Conservation (phyloP, 2,888 invertebrate species). For the Phorcus lineatus region DNA sequence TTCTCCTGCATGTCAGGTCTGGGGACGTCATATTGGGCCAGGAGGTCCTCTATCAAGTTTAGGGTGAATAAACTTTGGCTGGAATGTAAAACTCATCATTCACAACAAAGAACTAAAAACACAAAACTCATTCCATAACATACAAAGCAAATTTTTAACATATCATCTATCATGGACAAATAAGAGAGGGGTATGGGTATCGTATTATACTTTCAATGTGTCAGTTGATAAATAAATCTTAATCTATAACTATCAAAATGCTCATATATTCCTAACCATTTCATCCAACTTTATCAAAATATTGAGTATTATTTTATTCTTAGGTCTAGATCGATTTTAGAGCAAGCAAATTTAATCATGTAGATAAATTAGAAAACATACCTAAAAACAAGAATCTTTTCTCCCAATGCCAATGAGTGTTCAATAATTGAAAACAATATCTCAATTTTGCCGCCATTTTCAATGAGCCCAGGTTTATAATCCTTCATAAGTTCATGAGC, state of each 20-base stretch:
- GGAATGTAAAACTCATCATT: constrained; percentile 31
- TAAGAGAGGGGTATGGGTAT: too few relatives aligned
- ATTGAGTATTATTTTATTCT: too few relatives aligned
- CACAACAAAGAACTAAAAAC: too few relatives aligned
- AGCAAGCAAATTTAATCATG: too few relatives aligned
- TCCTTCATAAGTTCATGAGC: constrained; percentile 76
- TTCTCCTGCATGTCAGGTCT: constrained; percentile 77
- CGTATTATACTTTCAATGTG: too few relatives aligned
- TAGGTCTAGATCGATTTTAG: too few relatives aligned
- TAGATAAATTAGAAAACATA: constrained; percentile 35
- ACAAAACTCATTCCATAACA: too few relatives aligned
- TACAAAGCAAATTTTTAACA: too few relatives aligned
- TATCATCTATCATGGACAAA: not conserved
- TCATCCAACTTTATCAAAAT: too few relatives aligned
- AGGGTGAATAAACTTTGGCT: constrained; percentile 97
- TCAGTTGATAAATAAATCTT: too few relatives aligned
- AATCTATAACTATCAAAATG: too few relatives aligned
- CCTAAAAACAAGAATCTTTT: constrained; percentile 91
- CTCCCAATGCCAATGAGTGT: constrained; percentile 90
- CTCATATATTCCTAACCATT: too few relatives aligned
- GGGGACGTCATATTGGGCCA: constrained; percentile 83
- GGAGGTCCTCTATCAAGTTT: constrained; percentile 94
- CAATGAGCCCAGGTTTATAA: constrained; percentile 91
- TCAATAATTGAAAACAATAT: constrained; percentile 93
- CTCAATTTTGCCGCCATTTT: constrained; percentile 96